Conservation (phyloP, 2,113 vertebrate genomes). For the Sturnus vulgaris region DNA sequence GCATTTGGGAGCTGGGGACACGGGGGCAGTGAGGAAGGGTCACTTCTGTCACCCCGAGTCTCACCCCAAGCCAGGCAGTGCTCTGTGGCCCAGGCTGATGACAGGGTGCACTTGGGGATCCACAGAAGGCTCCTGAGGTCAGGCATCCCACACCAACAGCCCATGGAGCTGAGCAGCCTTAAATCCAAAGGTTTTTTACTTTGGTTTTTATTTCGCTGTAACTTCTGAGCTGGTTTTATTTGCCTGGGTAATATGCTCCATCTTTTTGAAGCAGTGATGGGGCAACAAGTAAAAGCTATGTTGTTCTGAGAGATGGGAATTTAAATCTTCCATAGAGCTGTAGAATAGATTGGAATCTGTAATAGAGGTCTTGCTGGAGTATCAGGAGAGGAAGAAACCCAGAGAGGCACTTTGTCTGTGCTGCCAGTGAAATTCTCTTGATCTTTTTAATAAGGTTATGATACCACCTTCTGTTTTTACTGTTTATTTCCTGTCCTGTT, state of each 20-base stretch:
- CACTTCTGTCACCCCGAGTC: not conserved
- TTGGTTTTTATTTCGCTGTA: not conserved
- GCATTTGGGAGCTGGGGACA: not conserved
- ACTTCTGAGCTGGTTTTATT: not conserved
- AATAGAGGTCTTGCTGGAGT: not conserved
- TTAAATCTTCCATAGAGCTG: not conserved
- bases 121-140: not conserved
- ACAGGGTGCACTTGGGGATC: rapidly evolving
- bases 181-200: not conserved
- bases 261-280: not conserved
- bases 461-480: not conserved
- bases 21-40: not conserved
- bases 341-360: not conserved
- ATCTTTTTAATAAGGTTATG: not conserved
- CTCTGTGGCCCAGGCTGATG: not conserved
- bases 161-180: not conserved
- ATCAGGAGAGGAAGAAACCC: not conserved
- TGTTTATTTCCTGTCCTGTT: not conserved
- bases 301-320: not conserved
- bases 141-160: not conserved
- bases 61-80: not conserved
- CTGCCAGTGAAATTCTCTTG: not conserved
- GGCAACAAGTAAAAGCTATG: not conserved
- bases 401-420: not conserved
- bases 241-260: not conserved